phyloP scores from a whole-genome alignment of 2,797 vertebrate species.

The Lerista edwardsae region DNA sequence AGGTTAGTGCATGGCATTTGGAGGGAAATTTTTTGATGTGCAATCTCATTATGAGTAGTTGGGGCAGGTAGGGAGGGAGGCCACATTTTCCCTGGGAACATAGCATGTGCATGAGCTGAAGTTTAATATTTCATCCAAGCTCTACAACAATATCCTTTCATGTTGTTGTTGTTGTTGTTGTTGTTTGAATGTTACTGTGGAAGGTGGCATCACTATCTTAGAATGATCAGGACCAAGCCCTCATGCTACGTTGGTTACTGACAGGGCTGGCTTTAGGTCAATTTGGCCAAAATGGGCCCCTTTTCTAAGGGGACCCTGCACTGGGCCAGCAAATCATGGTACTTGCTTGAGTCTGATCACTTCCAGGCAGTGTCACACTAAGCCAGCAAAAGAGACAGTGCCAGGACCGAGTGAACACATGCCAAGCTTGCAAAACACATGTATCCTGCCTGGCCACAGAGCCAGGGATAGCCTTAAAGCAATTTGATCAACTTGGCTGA shows the following conservation, averaged over 20 bases:
- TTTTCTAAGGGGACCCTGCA: too few relatives aligned
- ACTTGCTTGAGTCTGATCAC: too few relatives aligned
- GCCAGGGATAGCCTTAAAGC: too few relatives aligned
- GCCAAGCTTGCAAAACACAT: too few relatives aligned
- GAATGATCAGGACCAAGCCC: background rate
- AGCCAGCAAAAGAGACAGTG: too few relatives aligned
- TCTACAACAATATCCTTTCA: background rate
- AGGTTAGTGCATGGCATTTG: background rate
- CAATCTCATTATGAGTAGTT: conserved; percentile 22
- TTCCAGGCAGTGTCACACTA: too few relatives aligned
- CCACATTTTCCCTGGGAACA: background rate
- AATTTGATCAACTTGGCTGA: too few relatives aligned
- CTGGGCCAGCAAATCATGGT: too few relatives aligned
- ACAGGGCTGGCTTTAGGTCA: too few relatives aligned
- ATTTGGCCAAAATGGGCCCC: too few relatives aligned
- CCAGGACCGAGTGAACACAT: too few relatives aligned
- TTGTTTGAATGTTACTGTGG: background rate
- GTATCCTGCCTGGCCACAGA: too few relatives aligned
- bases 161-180: background rate
- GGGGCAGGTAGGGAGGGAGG: background rate
- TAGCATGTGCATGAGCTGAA: background rate
- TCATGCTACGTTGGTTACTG: background rate
- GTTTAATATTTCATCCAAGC: background rate
- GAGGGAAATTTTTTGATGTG: conserved; percentile 8
- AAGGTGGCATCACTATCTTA: background rate